Conservation (phyloP, 2,113 vertebrate species). For the Oncorhynchus clarkii region DNA sequence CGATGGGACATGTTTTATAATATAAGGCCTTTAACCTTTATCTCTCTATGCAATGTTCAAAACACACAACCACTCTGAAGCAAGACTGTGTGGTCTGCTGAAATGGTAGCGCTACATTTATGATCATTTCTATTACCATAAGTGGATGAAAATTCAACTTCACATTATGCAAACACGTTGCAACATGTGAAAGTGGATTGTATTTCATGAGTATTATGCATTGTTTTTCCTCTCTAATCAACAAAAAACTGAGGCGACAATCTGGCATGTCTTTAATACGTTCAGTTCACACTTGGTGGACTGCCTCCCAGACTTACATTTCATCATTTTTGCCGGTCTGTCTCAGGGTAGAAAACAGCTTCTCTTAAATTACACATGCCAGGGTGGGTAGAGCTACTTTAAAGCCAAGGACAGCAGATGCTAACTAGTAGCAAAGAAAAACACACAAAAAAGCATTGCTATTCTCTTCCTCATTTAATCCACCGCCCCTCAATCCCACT, state of each 20-base stretch:
- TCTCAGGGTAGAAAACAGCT: constrained; percentile 6
- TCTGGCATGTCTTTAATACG: constrained; percentile 27
- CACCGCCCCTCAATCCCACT: constrained; percentile 19
- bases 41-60: too few species aligned
- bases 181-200: background rate
- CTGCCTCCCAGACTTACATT: constrained; percentile 30
- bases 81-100: too few species aligned
- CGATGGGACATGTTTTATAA: constrained; percentile 26
- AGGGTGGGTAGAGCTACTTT: background rate
- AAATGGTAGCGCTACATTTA: too few species aligned
- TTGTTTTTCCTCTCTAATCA: constrained; percentile 5
- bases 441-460: background rate
- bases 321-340: constrained; percentile 26
- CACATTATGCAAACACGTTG: background rate
- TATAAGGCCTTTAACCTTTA: too few species aligned
- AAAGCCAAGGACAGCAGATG: constrained; percentile 31
- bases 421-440: constrained; percentile 11
- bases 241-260: background rate
- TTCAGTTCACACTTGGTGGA: constrained; percentile 36
- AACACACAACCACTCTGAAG: too few species aligned
- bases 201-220: background rate
- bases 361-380: constrained; percentile 21
- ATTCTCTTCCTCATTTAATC: background rate
- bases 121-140: background rate
- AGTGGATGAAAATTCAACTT: background rate